Conservation (phyloP, 2,888 invertebrate species). For the Sturmia bella region DNA sequence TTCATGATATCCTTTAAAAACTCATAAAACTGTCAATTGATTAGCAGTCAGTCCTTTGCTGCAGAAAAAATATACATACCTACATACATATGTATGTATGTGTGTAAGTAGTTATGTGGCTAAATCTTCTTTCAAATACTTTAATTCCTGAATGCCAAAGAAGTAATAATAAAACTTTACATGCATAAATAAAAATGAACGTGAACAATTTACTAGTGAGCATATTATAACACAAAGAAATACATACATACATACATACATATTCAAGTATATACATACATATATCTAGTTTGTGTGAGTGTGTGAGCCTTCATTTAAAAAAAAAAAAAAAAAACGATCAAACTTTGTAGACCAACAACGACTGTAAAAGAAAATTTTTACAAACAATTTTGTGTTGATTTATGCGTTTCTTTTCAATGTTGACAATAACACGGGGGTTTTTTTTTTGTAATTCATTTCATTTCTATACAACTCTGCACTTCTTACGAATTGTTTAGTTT, state of each 20-base stretch:
- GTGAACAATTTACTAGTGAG: no score
- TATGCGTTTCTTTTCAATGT: constrained; percentile 58
- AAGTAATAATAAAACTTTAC: no score
- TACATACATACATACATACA: no score
- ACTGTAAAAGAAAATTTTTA: constrained; percentile 29
- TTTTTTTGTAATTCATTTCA: constrained; percentile 48
- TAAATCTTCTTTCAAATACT: no score
- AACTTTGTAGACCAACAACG: constrained; percentile 25
- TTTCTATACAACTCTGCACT: constrained; percentile 44
- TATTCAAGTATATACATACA: no score
- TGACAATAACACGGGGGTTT: constrained; percentile 61
- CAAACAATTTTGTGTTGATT: constrained; percentile 63
- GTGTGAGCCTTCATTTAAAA: constrained; percentile 2
- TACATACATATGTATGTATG: no score
- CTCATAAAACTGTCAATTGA: constrained; percentile 56
- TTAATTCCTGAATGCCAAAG: no score
- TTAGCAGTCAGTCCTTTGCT: constrained; percentile 20
- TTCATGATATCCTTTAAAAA: constrained; percentile 15
- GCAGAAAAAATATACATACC: not conserved
- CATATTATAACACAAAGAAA: no score
- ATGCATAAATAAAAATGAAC: no score
- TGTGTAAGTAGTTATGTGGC: no score
- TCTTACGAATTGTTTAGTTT: constrained; percentile 15
- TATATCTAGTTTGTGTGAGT: no score
- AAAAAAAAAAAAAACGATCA: constrained; percentile 27